Conservation (phyloP, 1,140 invertebrate species). For the Rhagoletis zephyria region DNA sequence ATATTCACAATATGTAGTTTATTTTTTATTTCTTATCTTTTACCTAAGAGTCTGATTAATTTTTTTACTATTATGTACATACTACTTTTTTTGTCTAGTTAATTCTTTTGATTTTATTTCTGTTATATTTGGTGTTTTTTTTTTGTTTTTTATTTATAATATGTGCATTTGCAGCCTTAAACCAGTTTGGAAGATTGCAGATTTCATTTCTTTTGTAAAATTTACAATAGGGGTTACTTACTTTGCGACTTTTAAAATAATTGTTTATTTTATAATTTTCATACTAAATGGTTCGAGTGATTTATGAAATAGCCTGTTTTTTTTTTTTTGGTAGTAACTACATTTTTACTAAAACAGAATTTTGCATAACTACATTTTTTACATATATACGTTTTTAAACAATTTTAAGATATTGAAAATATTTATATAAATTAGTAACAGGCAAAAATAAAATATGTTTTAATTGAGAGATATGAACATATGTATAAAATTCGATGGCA, state of each 20-base stretch:
- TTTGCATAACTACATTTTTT: no score
- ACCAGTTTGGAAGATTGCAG: constrained; percentile 48
- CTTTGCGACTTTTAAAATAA: background rate
- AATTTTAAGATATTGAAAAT: no score
- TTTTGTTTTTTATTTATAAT: constrained; percentile 41
- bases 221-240: constrained; percentile 17
- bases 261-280: background rate
- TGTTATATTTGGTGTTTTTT: constrained; percentile 1
- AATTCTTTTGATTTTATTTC: constrained; percentile 35
- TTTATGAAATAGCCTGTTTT: background rate
- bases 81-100: background rate
- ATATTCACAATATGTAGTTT: no score
- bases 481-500: no score
- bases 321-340: no score
- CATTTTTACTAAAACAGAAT: no score
- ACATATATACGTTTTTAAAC: no score
- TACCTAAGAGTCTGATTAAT: constrained; percentile 36
- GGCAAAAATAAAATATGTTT: no score
- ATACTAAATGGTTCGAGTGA: background rate
- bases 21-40: background rate
- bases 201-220: constrained; percentile 45
- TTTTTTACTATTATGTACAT: constrained; percentile 2
- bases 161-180: constrained; percentile 30
- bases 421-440: no score
- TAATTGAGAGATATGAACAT: no score